Evolutionary conservation across 2,797 vertebrate genomes (phyloP).

Genomic region (Odontamblyopus lacepedii): DNA sequence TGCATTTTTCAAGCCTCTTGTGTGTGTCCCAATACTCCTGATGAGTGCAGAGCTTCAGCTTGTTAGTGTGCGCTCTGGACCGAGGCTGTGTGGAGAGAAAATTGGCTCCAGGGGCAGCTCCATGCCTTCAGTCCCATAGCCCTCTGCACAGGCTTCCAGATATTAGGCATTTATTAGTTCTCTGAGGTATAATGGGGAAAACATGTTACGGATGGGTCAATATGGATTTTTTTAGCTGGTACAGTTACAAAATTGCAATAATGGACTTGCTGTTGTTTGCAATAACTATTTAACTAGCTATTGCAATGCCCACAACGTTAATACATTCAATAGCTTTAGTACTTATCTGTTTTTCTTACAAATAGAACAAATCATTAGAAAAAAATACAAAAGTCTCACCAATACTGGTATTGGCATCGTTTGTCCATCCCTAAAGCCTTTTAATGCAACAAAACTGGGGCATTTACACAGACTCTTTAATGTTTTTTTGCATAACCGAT

Average conservation of each 20-base stretch:
- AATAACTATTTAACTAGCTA: too few species aligned
- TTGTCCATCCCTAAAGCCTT: too few species aligned
- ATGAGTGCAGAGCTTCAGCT: slow-evolving; percentile 56
- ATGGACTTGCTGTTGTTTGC: not conserved
- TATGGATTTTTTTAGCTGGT: slow-evolving; percentile 9
- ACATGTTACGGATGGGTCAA: slow-evolving; percentile 17
- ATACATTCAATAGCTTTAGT: too few species aligned
- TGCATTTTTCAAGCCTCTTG: slow-evolving; percentile 69
- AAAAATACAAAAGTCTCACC: too few species aligned
- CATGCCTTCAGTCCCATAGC: slow-evolving; percentile 62
- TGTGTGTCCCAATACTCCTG: slow-evolving; percentile 64
- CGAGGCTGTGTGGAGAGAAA: slow-evolving; percentile 60
- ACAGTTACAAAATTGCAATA: not conserved
- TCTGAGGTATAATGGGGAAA: slow-evolving; percentile 25
- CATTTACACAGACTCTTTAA: too few species aligned
- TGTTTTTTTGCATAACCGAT: too few species aligned
- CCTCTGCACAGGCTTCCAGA: slow-evolving; percentile 50
- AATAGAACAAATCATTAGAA: too few species aligned
- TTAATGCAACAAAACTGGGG: too few species aligned
- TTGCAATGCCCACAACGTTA: too few species aligned
- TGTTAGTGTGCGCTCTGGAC: slow-evolving; percentile 74
- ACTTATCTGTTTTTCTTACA: too few species aligned
- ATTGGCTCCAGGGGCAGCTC: slow-evolving; percentile 62
- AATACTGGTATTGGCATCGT: too few species aligned
- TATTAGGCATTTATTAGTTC: slow-evolving; percentile 38